Percentiles rank a stretch among this genome's conserved stretches.
Evolutionary conservation across 2,797 vertebrate species (phyloP).

Genomic region (Nyctalus aviator): DNA sequence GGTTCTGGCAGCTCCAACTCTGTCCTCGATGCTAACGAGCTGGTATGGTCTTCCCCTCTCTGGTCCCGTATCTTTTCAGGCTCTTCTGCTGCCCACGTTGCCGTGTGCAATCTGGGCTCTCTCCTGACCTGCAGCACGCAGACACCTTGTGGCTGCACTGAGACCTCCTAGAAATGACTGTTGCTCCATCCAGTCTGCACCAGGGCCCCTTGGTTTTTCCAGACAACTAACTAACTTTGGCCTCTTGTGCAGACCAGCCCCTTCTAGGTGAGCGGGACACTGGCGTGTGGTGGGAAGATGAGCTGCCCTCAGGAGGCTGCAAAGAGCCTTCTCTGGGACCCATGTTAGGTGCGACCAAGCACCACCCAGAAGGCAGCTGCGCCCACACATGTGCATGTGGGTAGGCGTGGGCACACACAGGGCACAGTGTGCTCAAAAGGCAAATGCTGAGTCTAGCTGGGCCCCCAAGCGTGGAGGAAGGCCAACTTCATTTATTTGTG

Average conservation of each 20-base stretch:
- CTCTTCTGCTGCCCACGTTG: background rate
- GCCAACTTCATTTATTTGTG: conserved; percentile 59
- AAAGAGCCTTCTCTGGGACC: background rate
- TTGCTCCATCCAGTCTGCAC: background rate
- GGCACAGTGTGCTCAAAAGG: conserved; percentile 13
- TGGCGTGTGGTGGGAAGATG: background rate
- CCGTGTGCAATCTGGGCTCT: background rate
- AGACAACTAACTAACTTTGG: background rate
- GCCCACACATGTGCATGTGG: accelerated
- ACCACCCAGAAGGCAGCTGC: background rate
- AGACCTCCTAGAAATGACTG: background rate
- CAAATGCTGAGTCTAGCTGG: conserved; percentile 33
- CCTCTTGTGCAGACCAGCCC: background rate
- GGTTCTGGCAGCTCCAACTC: background rate
- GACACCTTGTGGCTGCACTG: background rate
- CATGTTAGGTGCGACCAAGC: background rate
- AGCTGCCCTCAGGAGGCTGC: background rate
- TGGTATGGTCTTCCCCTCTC: background rate
- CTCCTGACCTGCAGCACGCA: background rate
- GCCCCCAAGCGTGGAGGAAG: conserved; percentile 22
- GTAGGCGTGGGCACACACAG: background rate
- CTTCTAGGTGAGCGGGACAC: background rate
- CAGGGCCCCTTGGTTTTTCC: background rate
- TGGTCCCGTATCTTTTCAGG: background rate
- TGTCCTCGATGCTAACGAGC: background rate